Conservation (phyloP, 2,113 vertebrate genomes). For the Elanus axillaris region DNA sequence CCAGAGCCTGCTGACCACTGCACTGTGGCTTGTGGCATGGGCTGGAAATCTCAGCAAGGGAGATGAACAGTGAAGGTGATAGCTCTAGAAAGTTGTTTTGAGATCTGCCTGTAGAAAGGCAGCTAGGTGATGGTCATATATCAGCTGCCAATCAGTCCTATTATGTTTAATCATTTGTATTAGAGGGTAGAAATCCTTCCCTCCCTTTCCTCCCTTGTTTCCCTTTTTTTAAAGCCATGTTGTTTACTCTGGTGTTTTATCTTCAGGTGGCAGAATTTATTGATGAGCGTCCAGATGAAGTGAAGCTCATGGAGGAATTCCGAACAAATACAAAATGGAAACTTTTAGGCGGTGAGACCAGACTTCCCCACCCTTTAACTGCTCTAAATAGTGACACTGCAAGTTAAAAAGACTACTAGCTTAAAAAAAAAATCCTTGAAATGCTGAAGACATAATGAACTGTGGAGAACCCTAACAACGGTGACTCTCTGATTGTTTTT, state of each 20-base stretch:
- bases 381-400: accelerated
- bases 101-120: accelerated
- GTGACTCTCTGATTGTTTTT: neutral
- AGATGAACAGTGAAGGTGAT: accelerated
- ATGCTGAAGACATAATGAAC: accelerated
- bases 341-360: slow-evolving; percentile 83
- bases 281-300: slow-evolving; percentile 88
- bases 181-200: accelerated
- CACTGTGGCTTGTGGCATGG: accelerated
- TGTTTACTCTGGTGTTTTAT: neutral
- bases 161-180: accelerated
- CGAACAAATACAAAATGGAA: slow-evolving; percentile 88
- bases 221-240: accelerated
- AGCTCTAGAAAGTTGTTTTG: neutral
- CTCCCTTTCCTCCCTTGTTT: no score
- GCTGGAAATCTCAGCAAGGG: accelerated
- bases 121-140: accelerated
- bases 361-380: accelerated
- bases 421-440: neutral
- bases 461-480: accelerated
- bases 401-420: accelerated
- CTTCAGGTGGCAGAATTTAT: slow-evolving; percentile 88
- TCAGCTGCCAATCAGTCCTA: accelerated
- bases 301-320: slow-evolving; percentile 91
- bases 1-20: accelerated